These are phyloP conservation scores for Hydrophis major DNA, from an alignment of 2,797 vertebrate species.

Conservation along the genomic window DNA sequence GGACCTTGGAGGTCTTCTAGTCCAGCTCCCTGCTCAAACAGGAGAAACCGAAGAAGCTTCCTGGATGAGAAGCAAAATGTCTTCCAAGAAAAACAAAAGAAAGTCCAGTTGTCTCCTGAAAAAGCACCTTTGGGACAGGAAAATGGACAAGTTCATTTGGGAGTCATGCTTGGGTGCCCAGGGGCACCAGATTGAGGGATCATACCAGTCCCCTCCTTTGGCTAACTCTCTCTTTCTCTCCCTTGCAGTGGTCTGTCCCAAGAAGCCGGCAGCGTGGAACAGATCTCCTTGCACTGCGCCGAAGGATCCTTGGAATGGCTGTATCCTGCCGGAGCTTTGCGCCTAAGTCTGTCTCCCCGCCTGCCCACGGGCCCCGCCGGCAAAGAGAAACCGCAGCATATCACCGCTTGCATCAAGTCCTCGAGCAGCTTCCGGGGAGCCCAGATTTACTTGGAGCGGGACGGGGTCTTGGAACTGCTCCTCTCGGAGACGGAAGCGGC, in stretches of 20 bases:
- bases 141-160: not conserved
- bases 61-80: no score
- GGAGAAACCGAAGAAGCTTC: no score
- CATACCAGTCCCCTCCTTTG: not conserved
- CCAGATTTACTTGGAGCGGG: constrained; percentile 87
- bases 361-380: constrained; percentile 68
- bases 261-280: constrained; percentile 86
- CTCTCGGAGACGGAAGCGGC: constrained; percentile 75
- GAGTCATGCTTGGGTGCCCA: not conserved
- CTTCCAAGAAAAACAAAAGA: no score
- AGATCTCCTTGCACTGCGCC: constrained; percentile 85
- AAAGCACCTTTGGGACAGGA: no score
- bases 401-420: constrained; percentile 86
- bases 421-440: constrained; percentile 81
- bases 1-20: no score
- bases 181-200: not conserved
- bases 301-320: constrained; percentile 89
- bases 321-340: constrained; percentile 87
- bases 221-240: not conserved
- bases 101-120: no score
- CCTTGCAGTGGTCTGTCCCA: constrained; percentile 83
- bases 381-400: constrained; percentile 56
- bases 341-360: constrained; percentile 81
- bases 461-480: constrained; percentile 83
- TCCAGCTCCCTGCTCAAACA: no score